Percentiles rank a stretch among this genome's conserved stretches.
Evolutionary conservation across 2,888 invertebrate species (phyloP).

Genomic region (Deilephila porcellus): DNA sequence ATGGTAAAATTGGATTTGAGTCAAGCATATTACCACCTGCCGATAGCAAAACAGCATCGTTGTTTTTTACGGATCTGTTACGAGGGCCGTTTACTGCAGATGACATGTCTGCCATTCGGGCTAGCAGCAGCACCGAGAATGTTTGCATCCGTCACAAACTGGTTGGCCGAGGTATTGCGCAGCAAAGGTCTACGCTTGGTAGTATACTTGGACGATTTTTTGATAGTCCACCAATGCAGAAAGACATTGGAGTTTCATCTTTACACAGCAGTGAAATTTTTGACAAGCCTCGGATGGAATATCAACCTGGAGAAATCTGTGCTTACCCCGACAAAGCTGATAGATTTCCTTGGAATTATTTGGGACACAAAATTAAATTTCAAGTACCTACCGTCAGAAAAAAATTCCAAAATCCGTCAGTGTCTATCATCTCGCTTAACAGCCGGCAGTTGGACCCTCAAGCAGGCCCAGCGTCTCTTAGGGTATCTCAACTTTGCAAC

Average conservation of each 20-base stretch:
- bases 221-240: not conserved
- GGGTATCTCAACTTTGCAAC: slow-evolving; percentile 7
- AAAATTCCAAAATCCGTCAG: not conserved
- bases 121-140: not conserved
- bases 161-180: not conserved
- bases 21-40: not conserved
- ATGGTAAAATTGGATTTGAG: not conserved
- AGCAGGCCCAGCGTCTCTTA: not conserved
- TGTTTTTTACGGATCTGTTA: not conserved
- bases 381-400: not conserved
- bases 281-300: not conserved
- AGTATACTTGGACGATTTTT: not conserved
- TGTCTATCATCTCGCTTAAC: not conserved
- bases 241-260: not conserved
- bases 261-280: not conserved
- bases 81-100: not conserved
- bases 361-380: not conserved
- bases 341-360: not conserved
- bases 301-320: slow-evolving; percentile 1
- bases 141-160: not conserved
- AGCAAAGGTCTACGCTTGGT: not conserved
- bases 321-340: not conserved
- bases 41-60: not conserved
- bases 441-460: not conserved
- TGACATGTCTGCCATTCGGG: slow-evolving; percentile 2